Evolutionary conservation across 2,888 invertebrate species (phyloP), one percentile per base, ranked within the genome.

Genomic region (Cepaea hortensis): DNA sequence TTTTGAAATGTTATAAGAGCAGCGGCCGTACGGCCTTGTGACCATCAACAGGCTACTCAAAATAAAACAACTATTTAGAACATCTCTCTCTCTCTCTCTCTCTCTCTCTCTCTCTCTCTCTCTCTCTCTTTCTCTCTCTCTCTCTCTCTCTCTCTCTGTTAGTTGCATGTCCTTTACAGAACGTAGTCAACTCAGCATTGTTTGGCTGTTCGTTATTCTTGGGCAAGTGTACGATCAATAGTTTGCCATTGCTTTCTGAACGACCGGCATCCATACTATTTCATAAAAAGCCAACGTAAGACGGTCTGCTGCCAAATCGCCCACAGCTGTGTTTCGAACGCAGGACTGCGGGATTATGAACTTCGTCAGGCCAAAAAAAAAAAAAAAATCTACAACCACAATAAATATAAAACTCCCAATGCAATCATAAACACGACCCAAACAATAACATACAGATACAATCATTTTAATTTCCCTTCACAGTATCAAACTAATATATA

Each of bases 71-170:
- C 35, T 35, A 35, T 35, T 35, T 35, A 35, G 1, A 15, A 75
- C 23, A 35, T n/a, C 3, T 75, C 62, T 75, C 55, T 84, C 83
- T 75, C 73, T 84, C 62, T 75, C 83, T 84, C 48, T 75, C 75
- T 48, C 75, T 73, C 72, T 62, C 48, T 23, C n/a, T 73, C 50
- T 75, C 61, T 11, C 48, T 75, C 75, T 18, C n/a, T 75, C 73
- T 55, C 83, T 18, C 73, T 55, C 55, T 75, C 55, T 55, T 6
- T 75, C 55, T 48, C 82, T 15, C 68, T 48, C 68, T 46, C 72
- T 35, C 50, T 82, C 46, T 48, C 6, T 48, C 68, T 81, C 23
- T 68, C 46, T 35, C 35, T 35, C 35, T n/a, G 7, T 35, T 35
- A 35, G 35, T 35, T 35, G 35, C 35, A 35, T 35, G 35, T 35